These are phyloP conservation scores for Myrmecophaga tridactyla DNA, from an alignment of 2,113 vertebrate genomes.

Conservation along the genomic window DNA sequence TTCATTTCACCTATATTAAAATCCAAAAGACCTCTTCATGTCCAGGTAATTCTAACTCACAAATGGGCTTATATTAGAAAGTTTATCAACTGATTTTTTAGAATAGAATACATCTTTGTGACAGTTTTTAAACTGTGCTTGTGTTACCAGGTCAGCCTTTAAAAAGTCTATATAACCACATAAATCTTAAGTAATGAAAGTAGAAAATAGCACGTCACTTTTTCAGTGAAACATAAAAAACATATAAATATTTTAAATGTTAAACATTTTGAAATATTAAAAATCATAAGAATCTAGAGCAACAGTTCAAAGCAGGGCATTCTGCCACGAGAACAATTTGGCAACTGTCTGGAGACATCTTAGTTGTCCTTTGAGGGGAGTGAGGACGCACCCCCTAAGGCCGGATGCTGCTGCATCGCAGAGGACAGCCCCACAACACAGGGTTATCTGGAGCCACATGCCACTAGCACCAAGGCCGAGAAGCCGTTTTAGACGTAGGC, in stretches of 20 bases:
- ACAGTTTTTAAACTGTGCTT: background rate
- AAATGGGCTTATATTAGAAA: background rate
- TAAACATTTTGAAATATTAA: background rate
- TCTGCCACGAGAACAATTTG: background rate
- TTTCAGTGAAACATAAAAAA: slow-evolving; percentile 12
- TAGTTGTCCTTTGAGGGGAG: background rate
- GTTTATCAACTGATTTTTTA: background rate
- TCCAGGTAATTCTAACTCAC: background rate
- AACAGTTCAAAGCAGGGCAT: background rate
- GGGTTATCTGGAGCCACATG: background rate
- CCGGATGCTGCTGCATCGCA: background rate
- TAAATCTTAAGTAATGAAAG: background rate
- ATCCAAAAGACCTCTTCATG: background rate
- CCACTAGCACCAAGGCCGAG: background rate
- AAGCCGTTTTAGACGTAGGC: background rate
- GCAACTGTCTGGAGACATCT: background rate
- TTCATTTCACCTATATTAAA: background rate
- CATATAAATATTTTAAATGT: background rate
- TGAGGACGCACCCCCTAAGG: background rate
- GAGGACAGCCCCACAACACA: background rate
- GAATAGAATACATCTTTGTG: background rate
- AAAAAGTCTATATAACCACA: background rate
- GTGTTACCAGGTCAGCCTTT: background rate
- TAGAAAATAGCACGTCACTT: background rate
- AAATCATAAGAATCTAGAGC: background rate